phyloP scores from a whole-genome alignment of 2,113 vertebrate species.

The Neogale vison region DNA sequence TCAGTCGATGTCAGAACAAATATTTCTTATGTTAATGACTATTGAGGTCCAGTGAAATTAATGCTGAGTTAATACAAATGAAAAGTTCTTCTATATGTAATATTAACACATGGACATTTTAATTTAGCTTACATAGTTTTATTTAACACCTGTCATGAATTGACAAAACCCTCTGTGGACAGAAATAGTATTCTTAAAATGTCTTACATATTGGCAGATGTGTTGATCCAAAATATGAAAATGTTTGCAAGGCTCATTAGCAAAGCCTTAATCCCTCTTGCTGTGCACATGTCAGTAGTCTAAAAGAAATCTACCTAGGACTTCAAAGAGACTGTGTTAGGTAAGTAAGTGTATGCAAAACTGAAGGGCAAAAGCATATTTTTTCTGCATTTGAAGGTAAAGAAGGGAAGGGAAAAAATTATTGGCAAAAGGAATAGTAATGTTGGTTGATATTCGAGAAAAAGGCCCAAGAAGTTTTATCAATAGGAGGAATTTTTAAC shows the following conservation, averaged over 20 bases:
- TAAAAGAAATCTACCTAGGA: background rate
- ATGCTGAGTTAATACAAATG: background rate
- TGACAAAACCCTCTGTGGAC: conserved; percentile 7
- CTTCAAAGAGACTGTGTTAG: background rate
- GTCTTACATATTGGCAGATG: background rate
- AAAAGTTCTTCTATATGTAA: background rate
- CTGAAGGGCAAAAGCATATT: background rate
- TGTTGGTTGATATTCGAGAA: conserved; percentile 7
- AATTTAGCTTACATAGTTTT: background rate
- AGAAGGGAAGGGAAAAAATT: background rate
- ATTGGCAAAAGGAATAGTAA: background rate
- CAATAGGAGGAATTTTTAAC: conserved; percentile 51
- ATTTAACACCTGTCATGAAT: background rate
- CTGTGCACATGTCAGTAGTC: background rate
- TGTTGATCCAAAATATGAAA: background rate
- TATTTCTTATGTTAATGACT: conserved; percentile 47
- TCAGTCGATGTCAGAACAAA: background rate
- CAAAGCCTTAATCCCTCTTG: background rate
- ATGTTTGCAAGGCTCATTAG: background rate
- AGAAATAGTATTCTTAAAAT: background rate
- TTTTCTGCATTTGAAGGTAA: conserved; percentile 1
- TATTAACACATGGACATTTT: conserved; percentile 3
- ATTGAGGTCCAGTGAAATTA: background rate
- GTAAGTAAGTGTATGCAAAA: background rate
- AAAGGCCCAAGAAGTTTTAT: conserved; percentile 35